Percentiles rank a stretch among this genome's conserved stretches.
These are phyloP conservation scores for Channa striata DNA, from an alignment of 2,797 vertebrate genomes.

Conservation along the genomic window DNA sequence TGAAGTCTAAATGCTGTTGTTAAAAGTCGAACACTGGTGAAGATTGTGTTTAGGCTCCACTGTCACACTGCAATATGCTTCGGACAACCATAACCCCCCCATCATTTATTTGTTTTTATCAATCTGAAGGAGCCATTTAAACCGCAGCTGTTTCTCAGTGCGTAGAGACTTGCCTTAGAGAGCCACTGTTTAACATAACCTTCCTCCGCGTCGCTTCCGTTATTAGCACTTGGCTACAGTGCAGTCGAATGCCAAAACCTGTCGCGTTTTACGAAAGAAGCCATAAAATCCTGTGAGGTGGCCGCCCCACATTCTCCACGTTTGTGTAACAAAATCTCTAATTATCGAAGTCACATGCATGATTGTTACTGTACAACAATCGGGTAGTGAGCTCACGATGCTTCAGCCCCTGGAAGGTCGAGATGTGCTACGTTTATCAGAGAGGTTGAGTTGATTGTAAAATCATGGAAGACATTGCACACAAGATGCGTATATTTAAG, in stretches of 20 bases:
- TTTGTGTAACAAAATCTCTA: conserved; percentile 9
- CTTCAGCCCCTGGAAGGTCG: too few species aligned
- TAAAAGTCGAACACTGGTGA: too few species aligned
- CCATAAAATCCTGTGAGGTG: conserved; percentile 60
- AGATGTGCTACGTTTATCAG: too few species aligned
- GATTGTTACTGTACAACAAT: conserved; percentile 9
- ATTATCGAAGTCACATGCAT: conserved; percentile 26
- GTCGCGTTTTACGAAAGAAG: conserved; percentile 60
- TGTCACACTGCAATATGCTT: conserved; percentile 6
- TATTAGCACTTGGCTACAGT: not conserved
- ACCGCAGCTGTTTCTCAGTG: not conserved
- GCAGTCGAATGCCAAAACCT: conserved; percentile 24
- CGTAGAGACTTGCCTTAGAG: conserved; percentile 18
- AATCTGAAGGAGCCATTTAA: not conserved
- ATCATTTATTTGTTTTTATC: conserved; percentile 4
- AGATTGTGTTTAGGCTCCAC: not conserved
- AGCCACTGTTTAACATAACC: not conserved
- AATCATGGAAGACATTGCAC: too few species aligned
- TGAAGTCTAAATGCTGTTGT: conserved; percentile 3
- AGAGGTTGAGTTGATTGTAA: too few species aligned
- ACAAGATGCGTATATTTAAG: too few species aligned
- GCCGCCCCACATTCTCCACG: conserved; percentile 33
- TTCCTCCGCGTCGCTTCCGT: not conserved
- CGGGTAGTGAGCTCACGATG: too few species aligned
- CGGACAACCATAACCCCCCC: too few species aligned